phyloP scores from a whole-genome alignment of 2,888 invertebrate species.

The Beris morrisii region DNA sequence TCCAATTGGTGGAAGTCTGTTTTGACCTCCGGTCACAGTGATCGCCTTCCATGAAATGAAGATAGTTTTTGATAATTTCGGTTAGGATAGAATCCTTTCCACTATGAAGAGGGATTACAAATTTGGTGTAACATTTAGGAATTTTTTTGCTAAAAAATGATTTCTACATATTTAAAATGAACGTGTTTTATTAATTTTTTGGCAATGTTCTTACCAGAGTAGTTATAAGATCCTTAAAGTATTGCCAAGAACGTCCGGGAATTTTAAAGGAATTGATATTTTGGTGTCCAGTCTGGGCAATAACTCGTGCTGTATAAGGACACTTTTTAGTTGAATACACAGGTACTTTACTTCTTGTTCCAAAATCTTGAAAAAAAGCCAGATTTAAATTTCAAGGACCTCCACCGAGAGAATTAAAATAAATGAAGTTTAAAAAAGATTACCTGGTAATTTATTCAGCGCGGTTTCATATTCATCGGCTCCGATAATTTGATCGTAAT shows the following conservation, averaged over 20 bases:
- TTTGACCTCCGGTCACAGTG: too few species aligned
- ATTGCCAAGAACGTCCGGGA: conserved; percentile 70
- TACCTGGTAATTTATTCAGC: neutral
- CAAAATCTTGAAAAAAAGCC: conserved; percentile 52
- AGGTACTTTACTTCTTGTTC: conserved; percentile 48
- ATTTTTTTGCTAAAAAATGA: too few species aligned
- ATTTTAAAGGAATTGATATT: conserved; percentile 51
- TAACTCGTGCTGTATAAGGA: conserved; percentile 44
- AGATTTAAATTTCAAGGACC: too few species aligned
- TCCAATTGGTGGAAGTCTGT: too few species aligned
- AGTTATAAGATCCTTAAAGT: conserved; percentile 81
- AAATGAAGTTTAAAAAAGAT: neutral
- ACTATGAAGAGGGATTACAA: too few species aligned
- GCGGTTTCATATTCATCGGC: neutral
- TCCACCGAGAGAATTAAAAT: conserved; percentile 11
- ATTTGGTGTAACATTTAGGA: too few species aligned
- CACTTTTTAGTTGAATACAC: conserved; percentile 48
- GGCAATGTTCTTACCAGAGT: conserved; percentile 72
- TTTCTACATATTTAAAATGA: too few species aligned
- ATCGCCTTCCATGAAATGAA: too few species aligned
- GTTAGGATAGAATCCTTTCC: too few species aligned
- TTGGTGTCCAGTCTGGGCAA: conserved; percentile 52
- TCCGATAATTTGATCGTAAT: neutral
- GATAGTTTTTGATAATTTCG: too few species aligned
- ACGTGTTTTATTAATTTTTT: too few species aligned